Conservation (phyloP, 2,888 invertebrate species). For the Ennomos fuscantarius region DNA sequence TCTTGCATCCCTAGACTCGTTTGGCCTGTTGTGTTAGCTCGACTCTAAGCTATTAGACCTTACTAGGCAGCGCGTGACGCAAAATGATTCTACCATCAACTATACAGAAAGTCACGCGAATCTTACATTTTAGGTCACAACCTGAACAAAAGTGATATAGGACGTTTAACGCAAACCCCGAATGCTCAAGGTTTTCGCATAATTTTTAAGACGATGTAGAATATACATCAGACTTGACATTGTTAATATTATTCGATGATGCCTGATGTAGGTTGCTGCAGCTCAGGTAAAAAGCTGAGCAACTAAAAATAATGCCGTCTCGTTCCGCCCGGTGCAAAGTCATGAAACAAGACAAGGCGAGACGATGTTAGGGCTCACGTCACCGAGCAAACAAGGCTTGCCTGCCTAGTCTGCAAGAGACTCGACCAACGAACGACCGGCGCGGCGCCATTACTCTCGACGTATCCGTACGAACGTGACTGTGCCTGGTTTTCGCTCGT, state of each 20-base stretch:
- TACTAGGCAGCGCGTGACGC: conserved; percentile 35
- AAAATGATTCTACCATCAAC: conserved; percentile 34
- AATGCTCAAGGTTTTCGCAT: conserved; percentile 49
- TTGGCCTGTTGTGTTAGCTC: conserved; percentile 18
- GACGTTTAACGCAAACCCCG: conserved; percentile 13
- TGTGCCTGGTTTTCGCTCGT: conserved; percentile 77
- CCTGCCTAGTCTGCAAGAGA: conserved; percentile 78
- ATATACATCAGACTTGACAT: conserved; percentile 73
- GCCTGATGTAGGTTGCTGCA: conserved; percentile 79
- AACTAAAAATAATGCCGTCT: conserved; percentile 50
- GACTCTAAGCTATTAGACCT: conserved; percentile 1
- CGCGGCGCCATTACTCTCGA: conserved; percentile 79
- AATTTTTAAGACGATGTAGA: conserved; percentile 64
- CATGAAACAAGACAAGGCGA: conserved; percentile 51
- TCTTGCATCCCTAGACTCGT: conserved; percentile 20
- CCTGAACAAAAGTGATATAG: conserved; percentile 28
- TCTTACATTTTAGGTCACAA: conserved; percentile 36
- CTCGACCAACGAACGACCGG: conserved; percentile 68
- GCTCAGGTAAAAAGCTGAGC: conserved; percentile 61
- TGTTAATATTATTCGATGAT: conserved; percentile 68
- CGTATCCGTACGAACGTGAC: conserved; percentile 81
- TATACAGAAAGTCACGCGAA: conserved; percentile 39
- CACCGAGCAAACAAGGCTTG: conserved; percentile 81
- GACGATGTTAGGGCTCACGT: conserved; percentile 61
- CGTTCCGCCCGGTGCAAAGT: conserved; percentile 42